These are phyloP conservation scores for Vanacampus margaritifer DNA, from an alignment of 2,113 vertebrate species.

Conservation along the genomic window DNA sequence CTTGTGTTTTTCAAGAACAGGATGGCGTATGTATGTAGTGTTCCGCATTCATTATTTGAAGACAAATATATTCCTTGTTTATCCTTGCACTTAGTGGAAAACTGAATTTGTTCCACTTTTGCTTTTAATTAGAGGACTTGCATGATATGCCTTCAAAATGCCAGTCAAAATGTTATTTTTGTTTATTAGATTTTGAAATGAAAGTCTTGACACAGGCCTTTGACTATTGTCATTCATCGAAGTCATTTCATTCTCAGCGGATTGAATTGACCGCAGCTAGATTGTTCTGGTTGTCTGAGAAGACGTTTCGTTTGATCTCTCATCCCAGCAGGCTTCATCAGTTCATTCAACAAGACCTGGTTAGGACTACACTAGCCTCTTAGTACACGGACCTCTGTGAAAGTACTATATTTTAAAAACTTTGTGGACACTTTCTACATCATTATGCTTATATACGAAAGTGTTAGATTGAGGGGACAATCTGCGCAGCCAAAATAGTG, in stretches of 20 bases:
- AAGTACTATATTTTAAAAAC: neutral
- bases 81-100: neutral
- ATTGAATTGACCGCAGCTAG: no score
- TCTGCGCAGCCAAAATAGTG: no score
- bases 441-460: neutral
- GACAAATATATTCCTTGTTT: neutral
- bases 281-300: no score
- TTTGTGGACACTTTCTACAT: neutral
- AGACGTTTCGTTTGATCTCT: no score
- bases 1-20: slow-evolving; percentile 4
- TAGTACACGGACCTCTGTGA: neutral
- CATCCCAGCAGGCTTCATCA: no score
- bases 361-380: no score
- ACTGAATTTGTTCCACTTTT: neutral
- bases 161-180: neutral
- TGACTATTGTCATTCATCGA: neutral
- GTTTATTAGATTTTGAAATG: neutral
- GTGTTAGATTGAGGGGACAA: no score
- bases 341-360: no score
- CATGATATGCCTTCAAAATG: neutral
- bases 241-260: no score
- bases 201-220: neutral
- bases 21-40: neutral
- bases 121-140: neutral
- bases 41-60: neutral